phyloP scores from a whole-genome alignment of 2,888 invertebrate genomes.

The Alentia gelatinosa region DNA sequence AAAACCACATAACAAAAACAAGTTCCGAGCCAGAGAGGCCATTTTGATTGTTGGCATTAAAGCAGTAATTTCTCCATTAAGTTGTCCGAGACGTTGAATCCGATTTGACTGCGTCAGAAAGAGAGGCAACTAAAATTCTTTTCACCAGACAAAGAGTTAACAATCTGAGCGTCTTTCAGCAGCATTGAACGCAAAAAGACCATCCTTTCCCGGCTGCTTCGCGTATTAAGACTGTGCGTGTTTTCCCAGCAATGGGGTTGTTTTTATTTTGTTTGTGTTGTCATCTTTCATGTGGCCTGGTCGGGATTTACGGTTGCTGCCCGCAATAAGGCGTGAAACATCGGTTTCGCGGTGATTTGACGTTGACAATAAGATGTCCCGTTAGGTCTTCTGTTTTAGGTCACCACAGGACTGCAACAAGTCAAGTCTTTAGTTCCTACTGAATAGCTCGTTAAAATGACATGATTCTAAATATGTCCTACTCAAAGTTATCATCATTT shows the following conservation, averaged over 20 bases:
- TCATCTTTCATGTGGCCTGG: background rate
- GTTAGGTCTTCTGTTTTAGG: background rate
- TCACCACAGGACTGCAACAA: no score
- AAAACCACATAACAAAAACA: background rate
- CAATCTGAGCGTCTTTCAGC: background rate
- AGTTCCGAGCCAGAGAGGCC: background rate
- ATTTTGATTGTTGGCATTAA: constrained; percentile 1
- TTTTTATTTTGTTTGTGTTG: background rate
- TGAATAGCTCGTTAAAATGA: no score
- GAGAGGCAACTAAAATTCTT: background rate
- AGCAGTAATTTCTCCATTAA: background rate
- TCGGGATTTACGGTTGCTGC: background rate
- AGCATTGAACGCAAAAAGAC: background rate
- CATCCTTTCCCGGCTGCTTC: background rate
- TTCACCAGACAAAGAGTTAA: background rate
- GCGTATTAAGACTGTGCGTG: background rate
- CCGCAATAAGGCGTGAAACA: constrained; percentile 1
- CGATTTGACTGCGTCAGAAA: background rate
- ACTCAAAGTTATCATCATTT: no score
- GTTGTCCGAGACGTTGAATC: background rate
- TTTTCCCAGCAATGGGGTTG: background rate
- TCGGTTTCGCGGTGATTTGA: background rate
- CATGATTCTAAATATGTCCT: no score
- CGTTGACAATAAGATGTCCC: background rate
- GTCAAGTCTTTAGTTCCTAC: no score